phyloP scores from a whole-genome alignment of 1,140 invertebrate species.

The Drosophila littoralis region DNA sequence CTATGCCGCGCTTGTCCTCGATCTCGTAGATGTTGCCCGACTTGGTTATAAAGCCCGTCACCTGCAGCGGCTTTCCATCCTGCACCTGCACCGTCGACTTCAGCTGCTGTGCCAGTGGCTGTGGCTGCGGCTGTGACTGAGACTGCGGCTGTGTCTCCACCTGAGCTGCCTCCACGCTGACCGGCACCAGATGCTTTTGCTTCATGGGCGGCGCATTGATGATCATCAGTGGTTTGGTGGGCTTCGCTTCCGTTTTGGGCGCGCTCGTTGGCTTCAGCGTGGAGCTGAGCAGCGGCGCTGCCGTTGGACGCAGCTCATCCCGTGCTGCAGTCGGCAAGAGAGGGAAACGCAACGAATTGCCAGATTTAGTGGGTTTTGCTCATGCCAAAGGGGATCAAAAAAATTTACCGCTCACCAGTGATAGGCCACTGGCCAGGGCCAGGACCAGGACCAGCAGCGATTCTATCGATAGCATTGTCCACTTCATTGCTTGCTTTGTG shows the following conservation, averaged over 20 bases:
- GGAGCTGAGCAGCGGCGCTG: slow-evolving; percentile 60
- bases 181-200: slow-evolving; percentile 53
- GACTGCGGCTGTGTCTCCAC: slow-evolving; percentile 5
- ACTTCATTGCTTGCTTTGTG: slow-evolving; percentile 32
- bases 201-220: slow-evolving; percentile 72
- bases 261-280: slow-evolving; percentile 61
- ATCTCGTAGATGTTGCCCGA: slow-evolving; percentile 77
- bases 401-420: slow-evolving; percentile 82
- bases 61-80: slow-evolving; percentile 69
- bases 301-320: slow-evolving; percentile 36
- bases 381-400: slow-evolving; percentile 39
- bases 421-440: slow-evolving; percentile 62
- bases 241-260: slow-evolving; percentile 33
- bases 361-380: slow-evolving; percentile 1
- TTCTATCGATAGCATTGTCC: slow-evolving; percentile 42
- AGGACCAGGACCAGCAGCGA: slow-evolving; percentile 61
- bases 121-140: neutral
- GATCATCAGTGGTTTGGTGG: slow-evolving; percentile 65
- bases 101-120: slow-evolving; percentile 15
- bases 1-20: slow-evolving; percentile 67
- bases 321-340: slow-evolving; percentile 19
- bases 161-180: slow-evolving; percentile 11
- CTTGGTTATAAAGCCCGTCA: slow-evolving; percentile 78
- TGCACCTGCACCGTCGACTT: slow-evolving; percentile 37
- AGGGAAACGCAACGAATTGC: neutral